These are phyloP conservation scores for Caenorhabditis tropicalis DNA, from an alignment of 1,140 invertebrate species.

Conservation along the genomic window DNA sequence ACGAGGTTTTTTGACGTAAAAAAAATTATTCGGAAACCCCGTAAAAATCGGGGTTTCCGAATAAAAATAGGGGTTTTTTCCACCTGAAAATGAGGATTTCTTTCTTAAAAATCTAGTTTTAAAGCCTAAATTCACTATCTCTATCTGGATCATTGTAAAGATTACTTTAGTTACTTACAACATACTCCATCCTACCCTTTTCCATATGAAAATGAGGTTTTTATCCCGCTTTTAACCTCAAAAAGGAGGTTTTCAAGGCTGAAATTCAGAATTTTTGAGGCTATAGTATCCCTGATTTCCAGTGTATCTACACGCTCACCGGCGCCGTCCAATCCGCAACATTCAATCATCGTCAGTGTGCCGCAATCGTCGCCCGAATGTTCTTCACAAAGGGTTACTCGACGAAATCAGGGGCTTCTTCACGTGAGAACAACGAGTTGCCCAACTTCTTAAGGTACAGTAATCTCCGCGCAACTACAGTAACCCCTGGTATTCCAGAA, in stretches of 20 bases:
- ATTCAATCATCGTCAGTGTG: constrained; percentile 39
- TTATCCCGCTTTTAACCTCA: no score
- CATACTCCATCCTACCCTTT: background rate
- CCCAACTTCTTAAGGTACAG: background rate
- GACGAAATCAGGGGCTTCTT: no score
- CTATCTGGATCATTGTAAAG: background rate
- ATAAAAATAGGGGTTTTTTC: no score
- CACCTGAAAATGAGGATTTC: no score
- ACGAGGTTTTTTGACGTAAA: no score
- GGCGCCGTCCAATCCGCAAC: background rate
- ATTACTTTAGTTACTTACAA: no score
- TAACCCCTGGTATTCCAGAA: background rate
- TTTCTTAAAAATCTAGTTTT: no score
- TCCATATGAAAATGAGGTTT: background rate
- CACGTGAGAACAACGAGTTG: background rate
- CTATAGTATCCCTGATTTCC: background rate
- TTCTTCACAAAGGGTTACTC: background rate
- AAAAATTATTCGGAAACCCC: no score
- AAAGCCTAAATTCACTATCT: no score
- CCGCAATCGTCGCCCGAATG: constrained; percentile 12
- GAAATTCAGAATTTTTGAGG: no score
- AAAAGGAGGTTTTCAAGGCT: no score
- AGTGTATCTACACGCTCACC: background rate
- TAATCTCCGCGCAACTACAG: background rate
- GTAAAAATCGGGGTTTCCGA: no score